These are phyloP conservation scores for Pontoporia blainvillei DNA, from an alignment of 2,113 vertebrate genomes.

Conservation along the genomic window DNA sequence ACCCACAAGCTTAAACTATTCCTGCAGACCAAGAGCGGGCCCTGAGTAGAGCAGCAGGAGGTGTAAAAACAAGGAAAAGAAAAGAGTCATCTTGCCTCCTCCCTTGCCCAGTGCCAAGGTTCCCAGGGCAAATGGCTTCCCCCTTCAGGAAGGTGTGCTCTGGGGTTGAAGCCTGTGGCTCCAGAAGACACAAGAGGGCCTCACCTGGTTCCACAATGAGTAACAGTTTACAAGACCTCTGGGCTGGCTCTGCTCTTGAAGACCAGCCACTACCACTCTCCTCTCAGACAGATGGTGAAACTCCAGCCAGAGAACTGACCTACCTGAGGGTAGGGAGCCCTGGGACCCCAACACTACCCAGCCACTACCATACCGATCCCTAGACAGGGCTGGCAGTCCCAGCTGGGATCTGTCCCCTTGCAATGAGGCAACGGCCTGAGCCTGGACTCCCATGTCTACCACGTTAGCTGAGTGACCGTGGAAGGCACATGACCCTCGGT, in stretches of 20 bases:
- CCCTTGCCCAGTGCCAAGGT: background rate
- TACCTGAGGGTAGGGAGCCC: background rate
- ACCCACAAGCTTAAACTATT: background rate
- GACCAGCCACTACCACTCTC: background rate
- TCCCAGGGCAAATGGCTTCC: background rate
- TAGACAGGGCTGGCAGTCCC: background rate
- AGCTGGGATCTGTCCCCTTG: background rate
- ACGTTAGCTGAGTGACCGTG: background rate
- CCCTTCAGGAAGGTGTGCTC: background rate
- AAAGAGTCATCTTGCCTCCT: background rate
- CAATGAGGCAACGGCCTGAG: background rate
- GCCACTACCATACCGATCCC: background rate
- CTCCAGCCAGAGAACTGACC: background rate
- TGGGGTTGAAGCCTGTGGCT: background rate
- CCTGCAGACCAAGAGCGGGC: background rate
- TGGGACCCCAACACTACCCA: background rate
- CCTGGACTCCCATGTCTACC: background rate
- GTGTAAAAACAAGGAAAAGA: background rate
- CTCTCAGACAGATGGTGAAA: background rate
- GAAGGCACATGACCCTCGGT: background rate
- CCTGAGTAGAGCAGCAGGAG: background rate
- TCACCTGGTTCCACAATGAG: background rate
- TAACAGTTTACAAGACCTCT: background rate
- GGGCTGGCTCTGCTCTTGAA: background rate
- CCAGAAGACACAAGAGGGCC: background rate